phyloP scores from a whole-genome alignment of 2,113 vertebrate genomes.

The Sturnus vulgaris region DNA sequence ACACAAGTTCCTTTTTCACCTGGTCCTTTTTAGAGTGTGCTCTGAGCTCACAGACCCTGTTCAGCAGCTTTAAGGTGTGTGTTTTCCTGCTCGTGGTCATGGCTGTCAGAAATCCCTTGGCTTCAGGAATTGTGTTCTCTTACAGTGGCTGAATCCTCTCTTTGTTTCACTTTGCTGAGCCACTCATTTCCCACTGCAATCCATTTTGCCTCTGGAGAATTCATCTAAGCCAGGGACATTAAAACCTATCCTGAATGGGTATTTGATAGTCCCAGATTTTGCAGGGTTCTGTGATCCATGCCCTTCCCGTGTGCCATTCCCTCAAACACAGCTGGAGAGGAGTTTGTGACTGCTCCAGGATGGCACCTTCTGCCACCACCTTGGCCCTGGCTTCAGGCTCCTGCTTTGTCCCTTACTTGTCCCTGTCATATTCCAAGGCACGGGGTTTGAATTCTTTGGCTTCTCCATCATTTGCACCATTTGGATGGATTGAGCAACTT shows the following conservation, averaged over 20 bases:
- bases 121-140: neutral
- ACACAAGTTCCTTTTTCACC: neutral
- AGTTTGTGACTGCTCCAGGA: neutral
- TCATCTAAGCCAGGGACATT: neutral
- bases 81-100: neutral
- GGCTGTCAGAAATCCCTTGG: neutral
- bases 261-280: neutral
- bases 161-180: neutral
- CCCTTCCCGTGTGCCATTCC: neutral
- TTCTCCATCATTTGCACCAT: fast-evolving
- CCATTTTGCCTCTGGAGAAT: neutral
- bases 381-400: neutral
- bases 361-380: fast-evolving
- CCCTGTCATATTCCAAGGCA: neutral
- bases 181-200: neutral
- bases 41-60: neutral
- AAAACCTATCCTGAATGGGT: neutral
- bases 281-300: neutral
- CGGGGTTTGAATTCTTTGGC: neutral
- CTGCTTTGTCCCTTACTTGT: neutral
- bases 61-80: neutral
- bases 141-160: neutral
- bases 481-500: neutral
- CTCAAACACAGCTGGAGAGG: neutral
- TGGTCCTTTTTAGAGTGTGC: fast-evolving